phyloP scores from a whole-genome alignment of 2,113 vertebrate species.

The Oreotrochilus melanogaster region DNA sequence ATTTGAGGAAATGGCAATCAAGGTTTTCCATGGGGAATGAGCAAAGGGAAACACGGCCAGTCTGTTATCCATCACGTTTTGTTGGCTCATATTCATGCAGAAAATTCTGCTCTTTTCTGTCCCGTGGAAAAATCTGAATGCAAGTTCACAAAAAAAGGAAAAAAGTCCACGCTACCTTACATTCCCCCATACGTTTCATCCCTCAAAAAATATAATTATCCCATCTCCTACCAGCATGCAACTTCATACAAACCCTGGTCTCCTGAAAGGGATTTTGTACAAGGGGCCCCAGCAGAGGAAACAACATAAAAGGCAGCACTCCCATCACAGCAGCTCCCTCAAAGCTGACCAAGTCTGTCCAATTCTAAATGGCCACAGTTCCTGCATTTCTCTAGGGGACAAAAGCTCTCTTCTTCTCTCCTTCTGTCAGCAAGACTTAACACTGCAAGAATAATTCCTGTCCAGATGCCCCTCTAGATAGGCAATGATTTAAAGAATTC shows the following conservation, averaged over 20 bases:
- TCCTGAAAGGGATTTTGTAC: background rate
- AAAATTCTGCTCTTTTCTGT: background rate
- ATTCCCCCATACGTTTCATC: background rate
- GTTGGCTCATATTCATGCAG: background rate
- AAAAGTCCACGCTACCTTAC: background rate
- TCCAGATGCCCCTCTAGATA: slow-evolving; percentile 53
- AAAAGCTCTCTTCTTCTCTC: slow-evolving; percentile 39
- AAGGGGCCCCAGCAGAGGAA: background rate
- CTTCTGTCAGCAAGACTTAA: slow-evolving; percentile 47
- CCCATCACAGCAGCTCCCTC: background rate
- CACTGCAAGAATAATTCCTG: slow-evolving; percentile 46
- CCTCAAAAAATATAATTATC: background rate
- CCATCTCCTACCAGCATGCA: background rate
- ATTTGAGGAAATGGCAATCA: slow-evolving; percentile 57
- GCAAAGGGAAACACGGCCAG: background rate
- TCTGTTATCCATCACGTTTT: slow-evolving; percentile 35
- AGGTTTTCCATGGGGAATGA: slow-evolving; percentile 30
- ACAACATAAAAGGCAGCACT: background rate
- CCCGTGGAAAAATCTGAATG: background rate
- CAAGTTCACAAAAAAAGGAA: background rate
- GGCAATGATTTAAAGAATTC: slow-evolving; percentile 62
- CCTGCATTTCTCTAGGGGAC: slow-evolving; percentile 36
- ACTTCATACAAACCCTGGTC: background rate
- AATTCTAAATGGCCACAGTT: slow-evolving; percentile 28
- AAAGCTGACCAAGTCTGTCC: background rate